These are phyloP conservation scores for Agrilus mali DNA, from an alignment of 2,888 invertebrate species.

Conservation along the genomic window DNA sequence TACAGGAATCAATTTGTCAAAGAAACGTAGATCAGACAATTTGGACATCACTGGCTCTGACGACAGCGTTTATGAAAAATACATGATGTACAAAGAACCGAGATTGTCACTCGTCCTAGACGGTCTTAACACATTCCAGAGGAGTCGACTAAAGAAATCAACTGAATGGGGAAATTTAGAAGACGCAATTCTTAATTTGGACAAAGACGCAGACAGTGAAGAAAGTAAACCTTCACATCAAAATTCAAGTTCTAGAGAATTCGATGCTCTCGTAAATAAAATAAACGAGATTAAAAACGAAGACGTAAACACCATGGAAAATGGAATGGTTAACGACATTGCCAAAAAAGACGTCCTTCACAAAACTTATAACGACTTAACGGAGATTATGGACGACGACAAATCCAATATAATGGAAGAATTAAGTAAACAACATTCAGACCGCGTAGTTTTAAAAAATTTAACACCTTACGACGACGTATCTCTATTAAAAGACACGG, in stretches of 20 bases:
- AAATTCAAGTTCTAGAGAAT: conserved; percentile 19
- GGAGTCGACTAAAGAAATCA: conserved; percentile 56
- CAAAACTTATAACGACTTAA: not conserved
- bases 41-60: conserved; percentile 30
- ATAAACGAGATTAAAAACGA: conserved; percentile 29
- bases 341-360: conserved; percentile 4
- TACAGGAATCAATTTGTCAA: conserved; percentile 29
- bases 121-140: conserved; percentile 54
- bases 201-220: conserved; percentile 22
- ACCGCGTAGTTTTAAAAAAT: too few species aligned
- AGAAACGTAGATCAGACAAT: conserved; percentile 48
- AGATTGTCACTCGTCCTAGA: conserved; percentile 48
- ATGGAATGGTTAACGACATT: conserved; percentile 2
- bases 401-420: conserved; percentile 1
- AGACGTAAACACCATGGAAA: conserved; percentile 11
- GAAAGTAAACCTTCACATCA: conserved; percentile 6
- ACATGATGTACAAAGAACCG: conserved; percentile 43
- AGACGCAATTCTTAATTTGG: conserved; percentile 54
- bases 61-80: conserved; percentile 33
- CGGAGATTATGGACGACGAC: conserved; percentile 5
- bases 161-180: conserved; percentile 66
- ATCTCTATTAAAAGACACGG: too few species aligned
- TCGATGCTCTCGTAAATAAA: conserved; percentile 29
- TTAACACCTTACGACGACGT: too few species aligned
- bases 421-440: not conserved